Evolutionary conservation across 2,113 vertebrate species (phyloP), one percentile per base, ranked within the genome.

Genomic region (Amia ocellicauda): DNA sequence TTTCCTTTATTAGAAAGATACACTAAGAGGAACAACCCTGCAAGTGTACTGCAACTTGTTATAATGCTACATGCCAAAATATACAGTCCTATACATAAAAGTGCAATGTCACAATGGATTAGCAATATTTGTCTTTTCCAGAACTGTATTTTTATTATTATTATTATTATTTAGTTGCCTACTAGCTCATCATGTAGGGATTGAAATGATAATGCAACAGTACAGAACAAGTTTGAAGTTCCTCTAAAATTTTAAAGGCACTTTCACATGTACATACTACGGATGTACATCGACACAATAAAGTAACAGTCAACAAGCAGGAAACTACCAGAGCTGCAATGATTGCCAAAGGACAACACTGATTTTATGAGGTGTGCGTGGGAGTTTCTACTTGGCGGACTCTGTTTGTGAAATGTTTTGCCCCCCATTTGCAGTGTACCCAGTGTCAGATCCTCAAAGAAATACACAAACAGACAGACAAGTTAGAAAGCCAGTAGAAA

Each of bases 1-100:
- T 86, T 78, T 89, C 83, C 87, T 98, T 99, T 99, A 98, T 97
- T 98, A 91, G 90, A 96, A 96, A 96, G 90, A 91, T 89, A 89
- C 85, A 88, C 80, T 72, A 78, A 77, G 77, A 88, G 78, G 87
- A 90, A 89, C 88, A 87, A 90, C 84, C 83, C 85, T 80, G 82
- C 88, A 89, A 84, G 77, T 88, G 86, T 89, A 91, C 83, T 83
- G 92, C 83, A 89, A 80, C 84, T 87, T 84, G 85, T 70, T 83
- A 81, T 83, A 90, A 91, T 91, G 91, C 87, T 89, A 92, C 94
- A 97, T 94, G 92, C 94, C 86, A 80, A 93, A 86, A 94, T 94
- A 87, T 97, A 96, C 94, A 97, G 88, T 92, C 92, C 90, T 94
- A 85, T 93, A 96, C 93, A 93, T 85, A 89, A 94, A 98, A 93